A percentile compares a stretch with the other conserved stretches of the same genome.
These are phyloP conservation scores for Gila robusta DNA, from an alignment of 2,797 vertebrate species.

Conservation along the genomic window DNA sequence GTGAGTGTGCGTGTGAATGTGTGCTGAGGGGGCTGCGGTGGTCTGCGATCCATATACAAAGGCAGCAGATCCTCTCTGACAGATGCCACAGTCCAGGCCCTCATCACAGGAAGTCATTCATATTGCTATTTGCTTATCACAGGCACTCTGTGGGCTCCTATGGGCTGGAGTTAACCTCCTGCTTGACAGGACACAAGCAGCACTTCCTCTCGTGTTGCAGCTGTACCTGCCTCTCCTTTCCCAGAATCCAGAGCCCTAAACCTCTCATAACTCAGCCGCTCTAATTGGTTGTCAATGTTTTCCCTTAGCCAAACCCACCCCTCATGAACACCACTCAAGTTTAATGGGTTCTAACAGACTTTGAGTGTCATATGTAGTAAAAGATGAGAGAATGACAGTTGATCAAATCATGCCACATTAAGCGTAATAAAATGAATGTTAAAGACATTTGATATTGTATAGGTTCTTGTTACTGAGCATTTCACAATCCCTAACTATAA, in stretches of 20 bases:
- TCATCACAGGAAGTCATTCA: slow-evolving; percentile 81
- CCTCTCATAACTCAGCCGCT: slow-evolving; percentile 38
- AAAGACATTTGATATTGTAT: slow-evolving; percentile 59
- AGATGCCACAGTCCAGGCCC: slow-evolving; percentile 81
- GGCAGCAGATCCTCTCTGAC: slow-evolving; percentile 67
- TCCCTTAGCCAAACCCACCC: background rate
- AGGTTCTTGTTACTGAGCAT: slow-evolving; percentile 14
- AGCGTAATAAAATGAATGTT: slow-evolving; percentile 62
- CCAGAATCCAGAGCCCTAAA: slow-evolving; percentile 32
- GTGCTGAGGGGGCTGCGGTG: slow-evolving; percentile 46
- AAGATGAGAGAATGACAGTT: slow-evolving; percentile 35
- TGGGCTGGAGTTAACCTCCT: slow-evolving; percentile 57
- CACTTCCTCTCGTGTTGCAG: slow-evolving; percentile 60
- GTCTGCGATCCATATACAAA: slow-evolving; percentile 54
- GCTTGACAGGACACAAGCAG: slow-evolving; percentile 50
- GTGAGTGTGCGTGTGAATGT: slow-evolving; percentile 53
- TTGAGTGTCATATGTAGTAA: background rate
- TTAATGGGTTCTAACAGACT: background rate
- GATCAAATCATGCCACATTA: slow-evolving; percentile 49
- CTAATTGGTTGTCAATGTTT: slow-evolving; percentile 51
- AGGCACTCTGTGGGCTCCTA: slow-evolving; percentile 68
- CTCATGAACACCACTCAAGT: slow-evolving; percentile 9
- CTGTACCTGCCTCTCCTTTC: slow-evolving; percentile 63
- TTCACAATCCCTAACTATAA: background rate
- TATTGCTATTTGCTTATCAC: slow-evolving; percentile 72